These are phyloP conservation scores for Caenorhabditis auriculariae DNA, from an alignment of 2,888 invertebrate species.

Conservation along the genomic window DNA sequence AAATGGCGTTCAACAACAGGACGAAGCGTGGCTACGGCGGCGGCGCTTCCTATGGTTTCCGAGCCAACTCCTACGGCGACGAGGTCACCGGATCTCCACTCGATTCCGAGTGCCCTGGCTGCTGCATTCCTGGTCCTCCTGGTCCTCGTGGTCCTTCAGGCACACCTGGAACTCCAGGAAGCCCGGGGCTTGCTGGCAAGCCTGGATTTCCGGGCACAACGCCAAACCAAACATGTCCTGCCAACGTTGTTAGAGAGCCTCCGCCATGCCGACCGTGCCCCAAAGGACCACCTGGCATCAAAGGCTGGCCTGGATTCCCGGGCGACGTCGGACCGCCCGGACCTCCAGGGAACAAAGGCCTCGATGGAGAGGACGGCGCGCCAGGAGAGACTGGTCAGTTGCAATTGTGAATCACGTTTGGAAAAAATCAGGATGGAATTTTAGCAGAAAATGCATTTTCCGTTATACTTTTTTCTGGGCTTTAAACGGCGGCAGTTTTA, in stretches of 20 bases:
- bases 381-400: conserved; percentile 53
- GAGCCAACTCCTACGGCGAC: conserved; percentile 36
- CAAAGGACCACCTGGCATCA: conserved; percentile 58
- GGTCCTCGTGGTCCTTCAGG: conserved; percentile 62
- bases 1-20: conserved; percentile 28
- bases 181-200: conserved; percentile 54
- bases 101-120: conserved; percentile 62
- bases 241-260: conserved; percentile 56
- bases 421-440: too few relatives aligned
- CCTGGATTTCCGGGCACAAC: conserved; percentile 61
- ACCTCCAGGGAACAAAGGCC: conserved; percentile 59
- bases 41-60: conserved; percentile 25
- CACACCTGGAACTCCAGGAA: conserved; percentile 57
- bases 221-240: conserved; percentile 63
- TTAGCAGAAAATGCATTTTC: too few relatives aligned
- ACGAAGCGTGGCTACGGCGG: conserved; percentile 39
- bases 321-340: conserved; percentile 61
- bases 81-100: conserved; percentile 60
- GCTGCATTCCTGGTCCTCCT: conserved; percentile 55
- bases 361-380: conserved; percentile 61
- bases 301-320: conserved; percentile 64
- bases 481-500: too few relatives aligned
- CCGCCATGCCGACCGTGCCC: conserved; percentile 63
- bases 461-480: too few relatives aligned
- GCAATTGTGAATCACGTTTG: too few relatives aligned